Percentiles rank a stretch among this genome's conserved stretches.
Conservation (phyloP, 2,797 vertebrate species). For the Macropus fuliginosus region DNA sequence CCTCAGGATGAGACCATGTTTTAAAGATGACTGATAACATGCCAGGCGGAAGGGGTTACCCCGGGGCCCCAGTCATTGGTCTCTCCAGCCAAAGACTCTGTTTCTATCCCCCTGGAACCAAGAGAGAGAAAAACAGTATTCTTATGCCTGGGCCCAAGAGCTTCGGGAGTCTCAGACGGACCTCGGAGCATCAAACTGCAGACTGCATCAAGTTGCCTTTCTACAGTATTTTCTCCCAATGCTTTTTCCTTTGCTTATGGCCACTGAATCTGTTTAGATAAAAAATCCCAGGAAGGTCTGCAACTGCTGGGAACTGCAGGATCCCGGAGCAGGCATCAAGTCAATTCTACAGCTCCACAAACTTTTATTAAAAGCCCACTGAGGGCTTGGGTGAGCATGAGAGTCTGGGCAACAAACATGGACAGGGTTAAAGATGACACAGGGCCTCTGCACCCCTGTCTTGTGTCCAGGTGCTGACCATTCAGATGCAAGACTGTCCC, state of each 20-base stretch:
- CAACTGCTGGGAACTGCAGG: neutral
- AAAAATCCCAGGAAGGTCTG: slow-evolving; percentile 35
- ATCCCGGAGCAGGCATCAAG: neutral
- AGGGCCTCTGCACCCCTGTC: too few relatives aligned
- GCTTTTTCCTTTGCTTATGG: slow-evolving; percentile 10
- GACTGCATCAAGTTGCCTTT: neutral
- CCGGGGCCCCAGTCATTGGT: neutral
- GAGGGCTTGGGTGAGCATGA: too few relatives aligned
- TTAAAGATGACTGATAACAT: slow-evolving; percentile 60
- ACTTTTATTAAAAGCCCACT: too few relatives aligned
- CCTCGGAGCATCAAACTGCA: neutral
- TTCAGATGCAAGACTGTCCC: too few relatives aligned
- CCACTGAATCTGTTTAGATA: neutral
- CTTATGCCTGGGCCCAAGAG: neutral
- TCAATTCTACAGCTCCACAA: neutral
- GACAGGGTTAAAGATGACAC: too few relatives aligned
- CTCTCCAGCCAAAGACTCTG: neutral
- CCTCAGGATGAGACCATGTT: slow-evolving; percentile 44
- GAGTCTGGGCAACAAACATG: too few relatives aligned
- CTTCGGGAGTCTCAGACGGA: too few relatives aligned
- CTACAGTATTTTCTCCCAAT: slow-evolving; percentile 17
- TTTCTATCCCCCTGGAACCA: neutral
- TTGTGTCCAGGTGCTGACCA: too few relatives aligned
- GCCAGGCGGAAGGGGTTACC: slow-evolving; percentile 45
- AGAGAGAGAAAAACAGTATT: too few relatives aligned